phyloP scores from a whole-genome alignment of 2,888 invertebrate species.

The Alentia gelatinosa region DNA sequence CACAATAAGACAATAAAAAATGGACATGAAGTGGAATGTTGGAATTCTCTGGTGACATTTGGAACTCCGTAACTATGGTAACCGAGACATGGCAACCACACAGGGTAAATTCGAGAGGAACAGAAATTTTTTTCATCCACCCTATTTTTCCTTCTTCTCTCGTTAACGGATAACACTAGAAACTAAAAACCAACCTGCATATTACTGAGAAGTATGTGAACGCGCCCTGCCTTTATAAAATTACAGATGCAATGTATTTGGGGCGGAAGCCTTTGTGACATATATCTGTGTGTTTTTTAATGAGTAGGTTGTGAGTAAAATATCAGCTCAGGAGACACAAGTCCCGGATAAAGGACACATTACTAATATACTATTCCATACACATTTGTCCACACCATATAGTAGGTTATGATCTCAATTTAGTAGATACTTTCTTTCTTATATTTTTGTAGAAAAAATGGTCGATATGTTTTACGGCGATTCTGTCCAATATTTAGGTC shows the following conservation, averaged over 20 bases:
- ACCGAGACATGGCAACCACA: too few relatives aligned
- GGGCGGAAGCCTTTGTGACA: background rate
- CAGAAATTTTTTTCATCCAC: too few relatives aligned
- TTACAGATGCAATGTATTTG: background rate
- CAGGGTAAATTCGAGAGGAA: too few relatives aligned
- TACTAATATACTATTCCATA: background rate
- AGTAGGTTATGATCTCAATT: background rate
- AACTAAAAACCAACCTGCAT: too few relatives aligned
- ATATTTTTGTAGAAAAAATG: background rate
- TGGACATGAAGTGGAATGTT: background rate
- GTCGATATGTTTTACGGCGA: slow-evolving; percentile 6
- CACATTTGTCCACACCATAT: background rate
- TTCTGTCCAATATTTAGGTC: background rate
- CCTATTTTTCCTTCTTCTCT: too few relatives aligned
- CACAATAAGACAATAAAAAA: slow-evolving; percentile 3
- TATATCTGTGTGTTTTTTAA: background rate
- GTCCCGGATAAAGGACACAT: background rate
- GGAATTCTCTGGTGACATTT: slow-evolving; percentile 3
- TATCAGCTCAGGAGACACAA: background rate
- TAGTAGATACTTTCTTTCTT: background rate
- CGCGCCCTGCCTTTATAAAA: background rate
- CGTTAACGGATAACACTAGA: too few relatives aligned
- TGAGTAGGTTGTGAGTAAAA: background rate
- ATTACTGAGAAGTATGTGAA: too few relatives aligned
- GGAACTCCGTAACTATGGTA: too few relatives aligned